Evolutionary conservation across 2,113 vertebrate species (phyloP).

Genomic region (Catagonus wagneri): DNA sequence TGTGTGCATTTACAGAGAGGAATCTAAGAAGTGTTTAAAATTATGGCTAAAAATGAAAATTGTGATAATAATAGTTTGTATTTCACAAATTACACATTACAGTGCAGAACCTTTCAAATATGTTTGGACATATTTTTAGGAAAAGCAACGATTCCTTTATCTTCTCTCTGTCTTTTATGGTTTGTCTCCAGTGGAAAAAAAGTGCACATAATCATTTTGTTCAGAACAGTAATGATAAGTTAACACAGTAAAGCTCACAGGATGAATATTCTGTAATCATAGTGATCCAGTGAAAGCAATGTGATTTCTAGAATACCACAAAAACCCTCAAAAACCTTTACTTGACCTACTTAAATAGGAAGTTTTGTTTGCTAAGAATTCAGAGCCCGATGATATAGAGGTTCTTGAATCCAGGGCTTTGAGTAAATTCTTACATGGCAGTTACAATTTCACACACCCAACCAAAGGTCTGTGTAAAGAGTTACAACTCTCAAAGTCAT

Average conservation of each 20-base stretch:
- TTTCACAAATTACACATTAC: slow-evolving; percentile 39
- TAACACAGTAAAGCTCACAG: neutral
- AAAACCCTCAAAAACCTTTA: slow-evolving; percentile 53
- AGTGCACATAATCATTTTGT: neutral
- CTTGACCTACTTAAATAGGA: slow-evolving; percentile 69
- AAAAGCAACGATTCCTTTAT: slow-evolving; percentile 54
- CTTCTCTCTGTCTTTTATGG: neutral
- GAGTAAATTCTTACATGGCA: slow-evolving; percentile 49
- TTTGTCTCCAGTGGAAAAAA: slow-evolving; percentile 29
- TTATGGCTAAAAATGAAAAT: slow-evolving; percentile 53
- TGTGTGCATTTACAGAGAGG: neutral
- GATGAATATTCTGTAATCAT: slow-evolving; percentile 63
- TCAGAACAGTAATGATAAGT: neutral
- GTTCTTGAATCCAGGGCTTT: neutral
- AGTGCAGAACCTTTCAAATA: neutral
- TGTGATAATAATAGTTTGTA: neutral
- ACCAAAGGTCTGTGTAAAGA: neutral
- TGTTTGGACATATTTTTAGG: slow-evolving; percentile 43
- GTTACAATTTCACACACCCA: slow-evolving; percentile 36
- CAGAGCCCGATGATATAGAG: neutral
- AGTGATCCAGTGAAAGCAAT: slow-evolving; percentile 59
- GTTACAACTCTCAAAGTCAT: neutral
- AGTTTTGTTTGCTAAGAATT: slow-evolving; percentile 45
- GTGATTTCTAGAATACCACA: slow-evolving; percentile 68
- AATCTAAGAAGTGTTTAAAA: slow-evolving; percentile 28